Conservation (phyloP, 1,140 invertebrate species). For the Telenomus remus region DNA sequence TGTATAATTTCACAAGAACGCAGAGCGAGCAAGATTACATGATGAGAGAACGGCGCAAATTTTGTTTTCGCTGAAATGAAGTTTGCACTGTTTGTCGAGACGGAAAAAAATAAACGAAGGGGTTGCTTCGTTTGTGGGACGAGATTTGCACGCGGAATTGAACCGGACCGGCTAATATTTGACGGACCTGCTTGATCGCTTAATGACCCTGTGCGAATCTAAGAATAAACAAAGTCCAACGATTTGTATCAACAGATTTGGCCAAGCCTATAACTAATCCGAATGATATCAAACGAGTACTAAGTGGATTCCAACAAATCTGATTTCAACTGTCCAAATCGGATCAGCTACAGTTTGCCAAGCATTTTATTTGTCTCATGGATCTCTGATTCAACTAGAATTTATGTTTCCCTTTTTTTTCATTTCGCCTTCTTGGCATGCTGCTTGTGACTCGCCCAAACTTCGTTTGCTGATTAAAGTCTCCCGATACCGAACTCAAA, state of each 20-base stretch:
- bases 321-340: conserved; percentile 23
- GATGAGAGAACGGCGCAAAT: too few relatives aligned
- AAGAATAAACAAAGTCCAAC: background rate
- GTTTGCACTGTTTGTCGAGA: too few relatives aligned
- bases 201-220: background rate
- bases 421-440: background rate
- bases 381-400: conserved; percentile 3
- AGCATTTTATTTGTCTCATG: conserved; percentile 6
- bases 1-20: background rate
- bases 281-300: conserved; percentile 4
- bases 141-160: background rate
- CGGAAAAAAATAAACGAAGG: too few relatives aligned
- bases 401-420: background rate
- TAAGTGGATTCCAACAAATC: conserved; percentile 9
- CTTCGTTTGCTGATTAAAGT: too few relatives aligned
- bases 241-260: conserved; percentile 1
- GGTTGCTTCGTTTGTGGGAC: background rate
- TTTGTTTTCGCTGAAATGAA: too few relatives aligned
- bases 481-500: too few relatives aligned
- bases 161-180: background rate
- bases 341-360: conserved; percentile 10
- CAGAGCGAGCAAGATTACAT: background rate
- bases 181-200: background rate
- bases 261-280: conserved; percentile 6
- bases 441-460: too few relatives aligned